A percentile compares a stretch with the other conserved stretches of the same genome.
These are phyloP conservation scores for Pangasianodon hypophthalmus DNA, from an alignment of 2,113 vertebrate species.

Conservation along the genomic window DNA sequence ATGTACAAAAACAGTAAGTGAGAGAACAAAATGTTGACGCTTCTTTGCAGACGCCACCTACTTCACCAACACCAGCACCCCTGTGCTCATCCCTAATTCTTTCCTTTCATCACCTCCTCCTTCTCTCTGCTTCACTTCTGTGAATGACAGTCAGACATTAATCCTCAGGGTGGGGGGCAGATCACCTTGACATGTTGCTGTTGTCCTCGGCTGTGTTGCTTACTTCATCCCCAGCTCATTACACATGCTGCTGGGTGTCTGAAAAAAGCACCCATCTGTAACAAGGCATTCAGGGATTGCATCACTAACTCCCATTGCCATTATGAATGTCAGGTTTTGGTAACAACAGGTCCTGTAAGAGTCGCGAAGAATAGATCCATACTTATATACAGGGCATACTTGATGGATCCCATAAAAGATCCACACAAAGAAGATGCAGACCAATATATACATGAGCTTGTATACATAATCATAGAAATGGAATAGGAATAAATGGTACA, in stretches of 20 bases:
- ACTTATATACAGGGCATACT: not conserved
- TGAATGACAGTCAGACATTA: conserved; percentile 47
- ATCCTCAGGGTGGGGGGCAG: conserved; percentile 49
- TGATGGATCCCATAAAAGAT: not conserved
- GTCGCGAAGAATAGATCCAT: not conserved
- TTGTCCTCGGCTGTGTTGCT: conserved; percentile 47
- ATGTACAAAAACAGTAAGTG: not conserved
- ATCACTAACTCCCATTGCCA: conserved; percentile 27
- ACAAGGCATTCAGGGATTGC: conserved; percentile 35
- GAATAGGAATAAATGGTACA: not conserved
- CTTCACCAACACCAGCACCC: not conserved
- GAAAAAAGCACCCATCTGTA: conserved; percentile 50
- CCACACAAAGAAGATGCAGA: not conserved
- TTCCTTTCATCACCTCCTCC: conserved; percentile 9
- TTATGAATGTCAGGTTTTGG: conserved; percentile 21
- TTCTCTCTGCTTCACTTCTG: not conserved
- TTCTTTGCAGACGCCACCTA: not conserved
- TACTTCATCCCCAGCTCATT: conserved; percentile 54
- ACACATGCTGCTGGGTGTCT: conserved; percentile 46
- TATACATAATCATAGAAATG: not conserved
- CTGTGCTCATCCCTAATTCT: not conserved
- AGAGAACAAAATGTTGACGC: conserved; percentile 4
- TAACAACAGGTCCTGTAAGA: conserved; percentile 47
- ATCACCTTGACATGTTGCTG: conserved; percentile 42
- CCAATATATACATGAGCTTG: not conserved